Evolutionary conservation across 2,888 invertebrate genomes (phyloP), one percentile per base, ranked within the genome.

Genomic region (Synergus laeviventris): DNA sequence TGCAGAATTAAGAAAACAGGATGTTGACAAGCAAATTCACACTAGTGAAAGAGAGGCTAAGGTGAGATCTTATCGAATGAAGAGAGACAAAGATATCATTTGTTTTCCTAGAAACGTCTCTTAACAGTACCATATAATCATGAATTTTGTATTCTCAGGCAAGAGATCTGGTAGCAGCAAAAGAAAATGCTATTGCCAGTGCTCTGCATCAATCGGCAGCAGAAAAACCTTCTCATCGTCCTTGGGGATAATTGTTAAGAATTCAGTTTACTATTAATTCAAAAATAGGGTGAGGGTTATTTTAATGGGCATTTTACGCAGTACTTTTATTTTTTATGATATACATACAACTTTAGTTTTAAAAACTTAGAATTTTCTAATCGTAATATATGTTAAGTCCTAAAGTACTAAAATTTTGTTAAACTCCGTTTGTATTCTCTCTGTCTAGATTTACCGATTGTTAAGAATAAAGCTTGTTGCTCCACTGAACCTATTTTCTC

Each of bases 1-100:
- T 0, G 94, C 94, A 1, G 94, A 95, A 85, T 93, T 95, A 73
- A 94, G 94, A 82, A 94, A 93, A 85, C 91, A 90, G 77, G 91
- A 91, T 66, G 91, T 90, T 11, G 91, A 91, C 76, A 90, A 89
- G 78, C 90, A 91, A 78, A 90, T 91, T 61, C 87, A 80, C 73
- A 88, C 88, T 76, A 90, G 87, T 78, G 91, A 90, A 64, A 85
- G 86, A 60, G 91, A 91, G 75, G 91, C 91, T 12, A 90, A 87
- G 87, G 90, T 90, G 79, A 62, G 78, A 12, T 74, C 7, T 31
- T 31, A 24, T 1, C 31, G 7, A 31, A 31, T 31, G 18, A 42
- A 49, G 0, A 18, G 8, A 54, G 18, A 54, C 5, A 42, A 73
- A 73, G 12, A 45, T n/a, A 24, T 39, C 49, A 3, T 9, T 54